Evolutionary conservation across 2,113 vertebrate genomes (phyloP), one percentile per base, ranked within the genome.

Genomic region (Gadus chalcogrammus): DNA sequence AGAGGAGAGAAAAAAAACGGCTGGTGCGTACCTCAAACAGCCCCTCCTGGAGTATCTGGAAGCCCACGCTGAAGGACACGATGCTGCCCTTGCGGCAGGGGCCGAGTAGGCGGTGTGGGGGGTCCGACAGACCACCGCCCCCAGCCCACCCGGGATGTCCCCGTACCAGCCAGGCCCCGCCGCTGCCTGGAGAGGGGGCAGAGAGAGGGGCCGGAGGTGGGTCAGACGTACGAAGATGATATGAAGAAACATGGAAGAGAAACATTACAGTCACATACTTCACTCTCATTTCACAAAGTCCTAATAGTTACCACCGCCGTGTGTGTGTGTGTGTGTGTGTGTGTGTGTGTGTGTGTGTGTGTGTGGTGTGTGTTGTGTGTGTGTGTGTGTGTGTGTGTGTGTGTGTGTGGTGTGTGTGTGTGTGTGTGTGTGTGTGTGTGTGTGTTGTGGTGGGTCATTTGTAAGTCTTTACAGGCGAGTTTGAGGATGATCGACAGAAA

Each of bases 1-100:
- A 20, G 20, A 20, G 20, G n/a, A 20, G 20, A 20, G 20, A 20
- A 24, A 1, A 2, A 1, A 7, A 35, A 48, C 42, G 42, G 42
- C 42, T 11, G n/a, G n/a, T n/a, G n/a, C n/a, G 42, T 62, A 97
- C 96, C 95, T 98, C 96, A 1, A 96, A 97, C 3, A 97, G 93
- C 4, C 96, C 96, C 0, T 94, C 88, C 48, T 88, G 88, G 69
- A 97, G 91, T 24, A 95, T 94, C 90, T 96, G 95, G 83, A 98
- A 98, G n/a, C 93, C 92, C 69, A 97, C 95, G 0, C 92, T 94
- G 90, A 96, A 94, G 4, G 94, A 95, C 38, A 94, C 86, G 0
- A 94, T 94, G 18, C 94, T 96, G 83, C 95, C 96, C 81, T 93
- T 95, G 8, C 92, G 91, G 38, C 95, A 97, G 76, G 93, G 94